These are phyloP conservation scores for Phoenicopterus ruber DNA, from an alignment of 2,113 vertebrate species.

Conservation along the genomic window DNA sequence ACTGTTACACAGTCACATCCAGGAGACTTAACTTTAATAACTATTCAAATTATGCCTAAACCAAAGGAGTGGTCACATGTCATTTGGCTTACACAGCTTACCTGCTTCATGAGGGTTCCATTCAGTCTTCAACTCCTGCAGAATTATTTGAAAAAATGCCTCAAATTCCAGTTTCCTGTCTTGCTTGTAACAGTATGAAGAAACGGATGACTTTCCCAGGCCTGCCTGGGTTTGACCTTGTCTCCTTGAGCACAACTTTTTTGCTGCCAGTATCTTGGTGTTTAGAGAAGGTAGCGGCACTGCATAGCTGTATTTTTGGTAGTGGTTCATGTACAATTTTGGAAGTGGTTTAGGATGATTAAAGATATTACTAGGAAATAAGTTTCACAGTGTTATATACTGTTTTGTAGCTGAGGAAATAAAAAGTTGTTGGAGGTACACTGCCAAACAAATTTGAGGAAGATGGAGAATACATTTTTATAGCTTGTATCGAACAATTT, in stretches of 20 bases:
- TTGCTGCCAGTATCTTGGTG: not conserved
- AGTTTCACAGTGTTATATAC: not conserved
- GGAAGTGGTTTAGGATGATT: not conserved
- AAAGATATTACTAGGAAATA: not conserved
- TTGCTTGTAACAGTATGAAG: not conserved
- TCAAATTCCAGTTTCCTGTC: not conserved
- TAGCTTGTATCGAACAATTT: fast-evolving
- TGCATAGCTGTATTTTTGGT: not conserved
- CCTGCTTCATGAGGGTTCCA: fast-evolving
- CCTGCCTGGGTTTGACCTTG: not conserved
- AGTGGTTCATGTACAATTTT: fast-evolving
- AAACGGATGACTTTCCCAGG: not conserved
- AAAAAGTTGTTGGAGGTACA: not conserved
- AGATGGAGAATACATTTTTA: not conserved
- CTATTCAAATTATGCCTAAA: fast-evolving
- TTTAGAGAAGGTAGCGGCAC: not conserved
- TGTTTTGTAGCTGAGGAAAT: not conserved
- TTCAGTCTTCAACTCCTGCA: not conserved
- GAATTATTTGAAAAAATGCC: not conserved
- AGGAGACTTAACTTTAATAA: not conserved
- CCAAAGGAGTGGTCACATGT: fast-evolving
- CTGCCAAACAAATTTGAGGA: not conserved
- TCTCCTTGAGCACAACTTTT: not conserved
- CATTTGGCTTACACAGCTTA: not conserved
- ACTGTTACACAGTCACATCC: fast-evolving